Evolutionary conservation across 2,113 vertebrate species (phyloP), one percentile per base, ranked within the genome.

Genomic region (Perca flavescens): DNA sequence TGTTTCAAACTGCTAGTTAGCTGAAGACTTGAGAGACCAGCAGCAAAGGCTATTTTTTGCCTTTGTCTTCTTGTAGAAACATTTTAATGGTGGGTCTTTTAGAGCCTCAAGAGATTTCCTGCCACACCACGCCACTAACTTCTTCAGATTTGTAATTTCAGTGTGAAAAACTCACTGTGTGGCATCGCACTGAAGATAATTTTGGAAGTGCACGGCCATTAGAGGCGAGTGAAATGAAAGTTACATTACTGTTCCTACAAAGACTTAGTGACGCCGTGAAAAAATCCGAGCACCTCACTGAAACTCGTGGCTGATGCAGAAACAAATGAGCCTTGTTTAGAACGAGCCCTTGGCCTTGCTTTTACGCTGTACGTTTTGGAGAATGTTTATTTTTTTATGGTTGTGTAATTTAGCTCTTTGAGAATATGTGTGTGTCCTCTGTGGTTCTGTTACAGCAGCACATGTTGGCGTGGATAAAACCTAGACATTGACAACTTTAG

Each of bases 351-450:
- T 36, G 50, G 77, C 77, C 70, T 80, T 75, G 57, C 64, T 79
- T 49, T 79, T 64, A 75, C 31, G 40, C 58, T 70, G 43, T 60
- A 58, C 43, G 50, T 52, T 56, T 73, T 43, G 57, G 43, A 84
- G 70, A 74, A 79, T 84, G 36, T 74, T 74, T 79, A 57, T 79
- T 80, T 80, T 84, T 75, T 58, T 80, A 70, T 60, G 58, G 40
- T 64, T 64, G 76, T 84, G 76, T 63, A 56, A 62, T 52, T 31
- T n/a, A 40, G 63, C 49, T 74, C 13, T 43, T 4, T 53, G 66
- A 43, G 49, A 2, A 6, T 66, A 22, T 66, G 4, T 49, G 21
- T 31, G 52, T 31, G 47, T 62, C 21, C 21, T 68, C 64, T 68
- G 2, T 75, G 71, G 77, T 70, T 70, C 83, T 79, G 58, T 70